A percentile compares a stretch with the other conserved stretches of the same genome.
Conservation (phyloP, 2,113 vertebrate species). For the Rhizomys pruinosus region DNA sequence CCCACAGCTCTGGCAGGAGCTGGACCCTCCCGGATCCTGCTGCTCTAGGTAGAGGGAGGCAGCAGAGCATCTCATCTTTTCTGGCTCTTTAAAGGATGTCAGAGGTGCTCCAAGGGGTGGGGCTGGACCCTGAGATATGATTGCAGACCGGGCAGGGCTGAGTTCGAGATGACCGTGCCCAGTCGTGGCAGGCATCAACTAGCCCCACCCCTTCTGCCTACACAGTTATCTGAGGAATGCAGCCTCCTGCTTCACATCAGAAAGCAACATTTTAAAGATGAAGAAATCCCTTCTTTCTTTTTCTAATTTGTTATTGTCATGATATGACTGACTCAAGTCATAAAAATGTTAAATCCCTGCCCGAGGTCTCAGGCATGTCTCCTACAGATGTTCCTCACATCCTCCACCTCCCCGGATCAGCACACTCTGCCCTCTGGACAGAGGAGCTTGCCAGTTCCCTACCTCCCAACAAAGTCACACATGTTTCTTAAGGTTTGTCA, state of each 20-base stretch:
- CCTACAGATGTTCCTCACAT: background rate
- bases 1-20: background rate
- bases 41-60: background rate
- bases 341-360: conserved; percentile 38
- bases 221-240: conserved; percentile 10
- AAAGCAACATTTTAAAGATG: conserved; percentile 55
- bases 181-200: background rate
- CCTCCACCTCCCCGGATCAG: background rate
- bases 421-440: no score
- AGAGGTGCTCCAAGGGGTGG: background rate
- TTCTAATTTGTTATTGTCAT: conserved; percentile 57
- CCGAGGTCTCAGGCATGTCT: background rate
- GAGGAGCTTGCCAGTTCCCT: background rate
- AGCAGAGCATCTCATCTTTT: fast-evolving
- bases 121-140: no score
- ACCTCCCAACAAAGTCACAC: background rate
- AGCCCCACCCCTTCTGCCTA: conserved; percentile 6
- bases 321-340: conserved; percentile 30
- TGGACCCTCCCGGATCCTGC: background rate
- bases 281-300: conserved; percentile 68
- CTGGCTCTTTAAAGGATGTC: background rate
- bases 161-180: fast-evolving
- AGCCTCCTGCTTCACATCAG: background rate
- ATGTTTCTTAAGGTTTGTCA: background rate
- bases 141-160: background rate